phyloP scores from a whole-genome alignment of 2,888 invertebrate genomes.

The Galerucella calmariensis region DNA sequence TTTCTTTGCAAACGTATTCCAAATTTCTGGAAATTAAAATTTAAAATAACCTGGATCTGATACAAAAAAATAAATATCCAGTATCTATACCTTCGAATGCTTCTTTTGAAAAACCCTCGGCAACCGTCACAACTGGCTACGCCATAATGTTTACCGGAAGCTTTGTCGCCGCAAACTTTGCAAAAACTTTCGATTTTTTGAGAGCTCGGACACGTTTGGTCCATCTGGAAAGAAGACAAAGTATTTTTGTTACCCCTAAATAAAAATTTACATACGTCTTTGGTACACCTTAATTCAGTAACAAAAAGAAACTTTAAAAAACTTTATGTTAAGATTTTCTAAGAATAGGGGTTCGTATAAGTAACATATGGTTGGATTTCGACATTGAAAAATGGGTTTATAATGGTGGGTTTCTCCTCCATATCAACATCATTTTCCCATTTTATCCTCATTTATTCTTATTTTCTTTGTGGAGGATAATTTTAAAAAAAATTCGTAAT shows the following conservation, averaged over 20 bases:
- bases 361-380: background rate
- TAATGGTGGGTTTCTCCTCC: background rate
- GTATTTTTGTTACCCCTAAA: background rate
- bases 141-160: conserved; percentile 89
- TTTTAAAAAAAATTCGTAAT: too few species aligned
- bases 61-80: too few species aligned
- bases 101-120: conserved; percentile 93
- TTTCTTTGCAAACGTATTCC: conserved; percentile 93
- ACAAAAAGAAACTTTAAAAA: background rate
- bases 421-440: background rate
- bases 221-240: conserved; percentile 48
- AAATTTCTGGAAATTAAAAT: conserved; percentile 72
- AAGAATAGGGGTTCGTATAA: background rate
- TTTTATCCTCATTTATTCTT: background rate
- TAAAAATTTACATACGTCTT: background rate
- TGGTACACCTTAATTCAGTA: background rate
- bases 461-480: too few species aligned
- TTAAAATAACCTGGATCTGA: too few species aligned
- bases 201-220: conserved; percentile 52
- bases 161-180: conserved; percentile 89
- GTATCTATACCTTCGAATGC: conserved; percentile 89
- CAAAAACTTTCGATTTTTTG: conserved; percentile 75
- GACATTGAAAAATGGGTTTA: background rate
- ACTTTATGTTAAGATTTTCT: background rate
- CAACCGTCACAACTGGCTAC: conserved; percentile 91